These are phyloP conservation scores for Dermatemys mawii DNA, from an alignment of 2,113 vertebrate genomes.

Conservation along the genomic window DNA sequence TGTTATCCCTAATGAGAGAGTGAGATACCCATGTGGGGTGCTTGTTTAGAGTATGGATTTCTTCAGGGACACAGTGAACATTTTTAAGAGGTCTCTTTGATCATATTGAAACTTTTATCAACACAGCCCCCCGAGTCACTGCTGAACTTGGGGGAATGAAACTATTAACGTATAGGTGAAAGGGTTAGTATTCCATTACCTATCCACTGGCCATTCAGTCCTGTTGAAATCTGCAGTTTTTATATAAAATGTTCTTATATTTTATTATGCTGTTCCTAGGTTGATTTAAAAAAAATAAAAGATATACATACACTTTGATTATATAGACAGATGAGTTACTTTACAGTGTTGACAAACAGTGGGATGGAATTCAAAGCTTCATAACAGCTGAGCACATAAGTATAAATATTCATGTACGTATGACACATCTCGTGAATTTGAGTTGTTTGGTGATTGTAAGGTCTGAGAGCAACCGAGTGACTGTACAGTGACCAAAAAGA, in stretches of 20 bases:
- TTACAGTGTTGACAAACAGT: background rate
- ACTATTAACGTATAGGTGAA: background rate
- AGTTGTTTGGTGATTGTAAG: background rate
- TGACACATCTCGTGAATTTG: background rate
- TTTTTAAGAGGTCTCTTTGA: background rate
- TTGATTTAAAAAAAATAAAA: background rate
- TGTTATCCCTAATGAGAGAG: background rate
- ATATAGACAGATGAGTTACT: background rate
- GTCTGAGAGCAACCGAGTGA: background rate
- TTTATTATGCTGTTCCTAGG: background rate
- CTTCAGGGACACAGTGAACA: background rate
- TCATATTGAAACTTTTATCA: background rate
- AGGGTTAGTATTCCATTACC: background rate
- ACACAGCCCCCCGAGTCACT: background rate
- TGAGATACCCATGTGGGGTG: background rate
- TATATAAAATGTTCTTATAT: background rate
- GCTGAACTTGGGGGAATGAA: background rate
- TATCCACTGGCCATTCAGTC: background rate
- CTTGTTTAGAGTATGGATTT: too few species aligned
- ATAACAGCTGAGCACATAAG: background rate
- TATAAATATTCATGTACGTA: background rate
- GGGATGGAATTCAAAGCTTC: background rate
- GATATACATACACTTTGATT: background rate
- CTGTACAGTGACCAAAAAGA: background rate
- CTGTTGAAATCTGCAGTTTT: background rate